These are phyloP conservation scores for Saguinus imperator DNA, from an alignment of 2,113 vertebrate species.

Conservation along the genomic window DNA sequence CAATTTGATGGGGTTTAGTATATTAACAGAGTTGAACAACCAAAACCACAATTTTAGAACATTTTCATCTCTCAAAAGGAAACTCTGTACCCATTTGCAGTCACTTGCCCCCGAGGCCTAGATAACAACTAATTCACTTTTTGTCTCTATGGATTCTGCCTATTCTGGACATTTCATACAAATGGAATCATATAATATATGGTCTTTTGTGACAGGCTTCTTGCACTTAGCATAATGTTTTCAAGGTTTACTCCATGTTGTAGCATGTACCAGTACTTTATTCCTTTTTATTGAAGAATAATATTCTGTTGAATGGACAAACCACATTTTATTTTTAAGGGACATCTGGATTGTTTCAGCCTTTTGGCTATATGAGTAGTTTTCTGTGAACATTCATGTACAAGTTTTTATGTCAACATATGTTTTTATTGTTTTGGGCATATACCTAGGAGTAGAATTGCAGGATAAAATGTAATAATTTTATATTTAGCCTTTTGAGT, in stretches of 20 bases:
- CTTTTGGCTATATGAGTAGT: background rate
- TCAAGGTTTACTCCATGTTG: background rate
- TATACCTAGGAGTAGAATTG: background rate
- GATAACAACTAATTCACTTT: background rate
- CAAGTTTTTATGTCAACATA: background rate
- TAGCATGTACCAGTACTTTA: background rate
- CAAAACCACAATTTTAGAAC: background rate
- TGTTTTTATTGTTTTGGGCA: background rate
- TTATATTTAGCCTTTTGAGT: background rate
- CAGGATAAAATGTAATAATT: background rate
- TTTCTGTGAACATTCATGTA: background rate
- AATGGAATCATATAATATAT: background rate
- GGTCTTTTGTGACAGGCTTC: background rate
- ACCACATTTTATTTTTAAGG: background rate
- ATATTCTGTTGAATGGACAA: background rate
- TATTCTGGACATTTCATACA: background rate
- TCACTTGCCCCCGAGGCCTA: background rate
- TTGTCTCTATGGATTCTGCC: background rate
- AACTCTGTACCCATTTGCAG: background rate
- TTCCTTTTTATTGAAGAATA: conserved; percentile 28
- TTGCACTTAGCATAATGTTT: background rate
- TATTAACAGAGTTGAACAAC: background rate
- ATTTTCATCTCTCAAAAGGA: background rate
- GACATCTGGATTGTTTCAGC: background rate
- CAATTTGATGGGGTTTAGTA: background rate